Conservation (phyloP, 2,797 vertebrate genomes). For the Rhynchotus rufescens region DNA sequence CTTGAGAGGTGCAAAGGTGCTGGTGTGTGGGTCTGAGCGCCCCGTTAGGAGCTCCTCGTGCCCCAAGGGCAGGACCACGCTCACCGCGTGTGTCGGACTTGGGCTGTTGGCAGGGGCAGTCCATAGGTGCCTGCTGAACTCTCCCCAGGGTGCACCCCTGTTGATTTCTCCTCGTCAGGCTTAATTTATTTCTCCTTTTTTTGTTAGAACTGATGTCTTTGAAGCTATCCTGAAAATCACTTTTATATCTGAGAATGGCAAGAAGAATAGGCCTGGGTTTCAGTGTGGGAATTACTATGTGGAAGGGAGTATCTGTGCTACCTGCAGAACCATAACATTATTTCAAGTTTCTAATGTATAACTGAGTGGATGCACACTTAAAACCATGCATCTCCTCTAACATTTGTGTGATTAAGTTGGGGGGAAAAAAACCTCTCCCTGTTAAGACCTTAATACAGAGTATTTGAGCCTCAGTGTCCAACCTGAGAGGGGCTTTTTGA, state of each 20-base stretch:
- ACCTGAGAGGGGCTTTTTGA: not conserved
- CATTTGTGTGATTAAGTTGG: not conserved
- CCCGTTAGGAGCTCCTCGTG: not conserved
- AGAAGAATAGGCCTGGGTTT: not conserved
- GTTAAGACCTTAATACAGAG: not conserved
- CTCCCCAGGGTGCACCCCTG: not conserved
- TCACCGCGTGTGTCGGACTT: not conserved
- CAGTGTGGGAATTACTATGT: not conserved
- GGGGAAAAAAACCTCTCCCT: not conserved
- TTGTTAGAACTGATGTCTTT: not conserved
- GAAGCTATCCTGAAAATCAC: not conserved
- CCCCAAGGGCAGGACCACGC: too few relatives aligned
- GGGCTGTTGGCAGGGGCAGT: not conserved
- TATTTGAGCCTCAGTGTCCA: not conserved
- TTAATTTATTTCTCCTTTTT: constrained; percentile 25
- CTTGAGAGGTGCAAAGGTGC: not conserved
- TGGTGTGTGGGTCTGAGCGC: not conserved
- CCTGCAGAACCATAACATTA: not conserved
- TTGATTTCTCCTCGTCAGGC: not conserved
- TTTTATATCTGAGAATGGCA: not conserved
- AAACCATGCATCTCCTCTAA: not conserved
- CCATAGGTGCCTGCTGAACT: not conserved
- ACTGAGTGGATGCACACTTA: not conserved
- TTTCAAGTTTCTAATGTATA: not conserved
- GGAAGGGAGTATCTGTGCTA: not conserved